Base-by-base conservation (phyloP, 2,797 vertebrate species). In the Peromyscus melanophrys region DNA sequence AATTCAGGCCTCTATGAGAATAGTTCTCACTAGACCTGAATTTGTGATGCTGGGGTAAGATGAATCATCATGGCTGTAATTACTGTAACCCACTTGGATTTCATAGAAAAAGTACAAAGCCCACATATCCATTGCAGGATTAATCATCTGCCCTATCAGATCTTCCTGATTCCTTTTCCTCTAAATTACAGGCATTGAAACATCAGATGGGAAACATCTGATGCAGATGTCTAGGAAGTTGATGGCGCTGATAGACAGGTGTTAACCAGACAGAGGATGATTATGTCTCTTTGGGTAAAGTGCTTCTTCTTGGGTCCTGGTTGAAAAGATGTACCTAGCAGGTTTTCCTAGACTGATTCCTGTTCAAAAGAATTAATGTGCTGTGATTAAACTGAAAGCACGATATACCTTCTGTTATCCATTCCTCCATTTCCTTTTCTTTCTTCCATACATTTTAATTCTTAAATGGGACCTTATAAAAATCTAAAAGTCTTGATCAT, bases 51-150 rank as follows among this genome's bases (percentile, higher is more conserved):
- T 3, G 8, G 57, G 81, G 87, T 59, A 73, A 27, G 6, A 78
- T 57, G 92, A 96, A 43, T 89, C 67, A 92, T 81, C 84, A 73
- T 9, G 4, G 16, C 52, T n/a, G 27, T 90, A 92, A 93, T 86
- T 95, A 76, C 19, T 0, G 89, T 94, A 92, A 94, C 59, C 40
- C 40, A 69, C 46, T 46, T 92, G 57, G 65, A 73, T 63, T 94
- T 82, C 80, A 52, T 34, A 21, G 13, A 88, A 61, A 94, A 92
- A 59, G 59, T 65, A 83, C 46, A 57, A 83, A 67, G 4, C 4
- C 27, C 40, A 43, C 59, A n/a, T 21, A 3, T 34, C 89, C 71
- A 37, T 13, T 75, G 16, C 34, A 63, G 67, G 71, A 76, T 83
- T n/a, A 69, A 49, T 75, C 80, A 71, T 83, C 6, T 93, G 88